A percentile compares a stretch with the other conserved stretches of the same genome.
These are phyloP conservation scores for Synodontis membranacea DNA, from an alignment of 2,113 vertebrate genomes.

Conservation along the genomic window DNA sequence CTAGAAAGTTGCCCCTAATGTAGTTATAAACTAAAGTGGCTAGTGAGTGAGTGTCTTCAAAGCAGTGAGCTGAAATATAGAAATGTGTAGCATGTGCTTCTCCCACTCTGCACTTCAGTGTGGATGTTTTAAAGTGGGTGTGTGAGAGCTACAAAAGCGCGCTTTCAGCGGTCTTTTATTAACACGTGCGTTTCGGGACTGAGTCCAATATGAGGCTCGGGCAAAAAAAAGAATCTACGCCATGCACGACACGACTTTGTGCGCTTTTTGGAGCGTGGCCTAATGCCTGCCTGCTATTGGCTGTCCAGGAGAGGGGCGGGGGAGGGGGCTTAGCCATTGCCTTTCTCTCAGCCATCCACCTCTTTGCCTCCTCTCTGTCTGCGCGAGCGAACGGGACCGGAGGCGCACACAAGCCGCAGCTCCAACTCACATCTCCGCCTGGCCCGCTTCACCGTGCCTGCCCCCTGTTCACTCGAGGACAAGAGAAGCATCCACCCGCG, in stretches of 20 bases:
- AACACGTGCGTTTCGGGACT: conserved; percentile 57
- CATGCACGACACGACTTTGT: not conserved
- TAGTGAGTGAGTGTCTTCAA: not conserved
- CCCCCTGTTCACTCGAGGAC: not conserved
- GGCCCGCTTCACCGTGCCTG: not conserved
- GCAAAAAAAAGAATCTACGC: not conserved
- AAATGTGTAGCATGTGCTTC: not conserved
- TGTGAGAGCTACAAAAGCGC: conserved; percentile 61
- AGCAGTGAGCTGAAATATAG: not conserved
- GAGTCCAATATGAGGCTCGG: not conserved
- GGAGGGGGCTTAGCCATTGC: conserved; percentile 45
- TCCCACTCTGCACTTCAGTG: conserved; percentile 54
- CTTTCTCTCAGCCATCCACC: conserved; percentile 32
- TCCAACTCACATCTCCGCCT: conserved; percentile 46
- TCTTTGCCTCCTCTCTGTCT: conserved; percentile 56
- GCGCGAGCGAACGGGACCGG: conserved; percentile 67
- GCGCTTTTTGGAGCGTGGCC: no score
- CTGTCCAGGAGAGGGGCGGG: conserved; percentile 58
- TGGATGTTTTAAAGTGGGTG: conserved; percentile 40
- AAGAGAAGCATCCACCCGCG: not conserved
- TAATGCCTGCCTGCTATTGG: conserved; percentile 61
- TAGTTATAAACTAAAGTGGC: not conserved
- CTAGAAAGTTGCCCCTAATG: not conserved
- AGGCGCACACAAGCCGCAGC: conserved; percentile 49
- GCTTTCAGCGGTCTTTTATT: conserved; percentile 73